phyloP scores from a whole-genome alignment of 2,888 invertebrate genomes.

The Euplagia quadripunctaria region DNA sequence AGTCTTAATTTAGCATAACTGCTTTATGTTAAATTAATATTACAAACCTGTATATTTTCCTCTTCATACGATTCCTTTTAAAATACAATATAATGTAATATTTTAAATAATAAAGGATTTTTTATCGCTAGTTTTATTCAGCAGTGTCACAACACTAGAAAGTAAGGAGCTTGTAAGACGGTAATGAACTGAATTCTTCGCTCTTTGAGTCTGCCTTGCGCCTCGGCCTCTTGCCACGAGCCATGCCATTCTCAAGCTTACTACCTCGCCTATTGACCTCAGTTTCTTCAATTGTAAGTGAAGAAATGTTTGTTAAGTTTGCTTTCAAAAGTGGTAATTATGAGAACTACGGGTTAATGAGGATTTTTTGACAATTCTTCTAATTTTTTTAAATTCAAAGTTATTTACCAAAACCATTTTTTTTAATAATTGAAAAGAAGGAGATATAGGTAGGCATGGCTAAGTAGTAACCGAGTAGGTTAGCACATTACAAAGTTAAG shows the following conservation, averaged over 20 bases:
- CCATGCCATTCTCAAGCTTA: conserved; percentile 22
- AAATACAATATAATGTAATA: too few species aligned
- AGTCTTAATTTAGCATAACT: too few species aligned
- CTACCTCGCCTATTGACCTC: conserved; percentile 47
- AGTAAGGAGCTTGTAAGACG: conserved; percentile 73
- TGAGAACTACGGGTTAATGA: conserved; percentile 17
- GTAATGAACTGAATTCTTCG: conserved; percentile 80
- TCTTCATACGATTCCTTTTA: background rate
- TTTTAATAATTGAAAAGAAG: too few species aligned
- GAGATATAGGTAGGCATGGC: too few species aligned
- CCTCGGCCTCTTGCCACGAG: conserved; percentile 35
- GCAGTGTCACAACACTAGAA: conserved; percentile 53
- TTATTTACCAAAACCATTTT: too few species aligned
- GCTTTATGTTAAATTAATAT: too few species aligned
- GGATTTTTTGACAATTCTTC: background rate
- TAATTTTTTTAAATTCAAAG: background rate
- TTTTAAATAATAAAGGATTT: background rate
- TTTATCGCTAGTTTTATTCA: conserved; percentile 38
- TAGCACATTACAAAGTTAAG: too few species aligned
- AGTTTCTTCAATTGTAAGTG: conserved; percentile 51
- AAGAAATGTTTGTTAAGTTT: conserved; percentile 25
- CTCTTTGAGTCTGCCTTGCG: conserved; percentile 70
- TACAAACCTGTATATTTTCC: too few species aligned
- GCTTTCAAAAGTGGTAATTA: conserved; percentile 32
- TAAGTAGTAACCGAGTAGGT: too few species aligned